Evolutionary conservation across 1,140 invertebrate genomes (phyloP).

Genomic region (Probaryconus sp.): DNA sequence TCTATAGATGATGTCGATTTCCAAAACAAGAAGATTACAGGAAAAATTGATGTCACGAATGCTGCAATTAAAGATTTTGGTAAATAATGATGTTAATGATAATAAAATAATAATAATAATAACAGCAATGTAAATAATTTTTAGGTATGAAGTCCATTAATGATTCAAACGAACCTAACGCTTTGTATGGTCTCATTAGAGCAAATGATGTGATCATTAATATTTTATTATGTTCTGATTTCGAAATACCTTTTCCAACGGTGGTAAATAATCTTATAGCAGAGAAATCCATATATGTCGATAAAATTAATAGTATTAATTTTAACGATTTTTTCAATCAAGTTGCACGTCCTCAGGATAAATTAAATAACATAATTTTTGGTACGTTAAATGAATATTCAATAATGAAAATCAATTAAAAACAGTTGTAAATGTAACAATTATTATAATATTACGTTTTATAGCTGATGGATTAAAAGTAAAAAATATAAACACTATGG

Average conservation of each 20-base stretch:
- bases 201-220: not conserved
- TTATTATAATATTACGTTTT: not conserved
- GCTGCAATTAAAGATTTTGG: conserved; percentile 12
- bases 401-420: not conserved
- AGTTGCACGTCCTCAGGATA: conserved; percentile 52
- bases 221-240: conserved; percentile 1
- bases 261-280: conserved; percentile 49
- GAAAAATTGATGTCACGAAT: conserved; percentile 7
- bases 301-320: conserved; percentile 59
- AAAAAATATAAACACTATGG: not conserved
- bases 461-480: conserved; percentile 10
- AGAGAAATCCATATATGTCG: conserved; percentile 47
- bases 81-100: too few relatives aligned
- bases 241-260: conserved; percentile 41
- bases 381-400: conserved; percentile 25
- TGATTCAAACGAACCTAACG: not conserved
- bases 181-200: not conserved
- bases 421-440: not conserved
- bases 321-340: conserved; percentile 57
- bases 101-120: too few relatives aligned
- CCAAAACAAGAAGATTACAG: conserved; percentile 1
- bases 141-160: not conserved
- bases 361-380: conserved; percentile 60
- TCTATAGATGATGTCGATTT: conserved; percentile 8
- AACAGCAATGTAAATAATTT: too few relatives aligned